phyloP scores from a whole-genome alignment of 2,888 invertebrate genomes.

The Noctua janthina region DNA sequence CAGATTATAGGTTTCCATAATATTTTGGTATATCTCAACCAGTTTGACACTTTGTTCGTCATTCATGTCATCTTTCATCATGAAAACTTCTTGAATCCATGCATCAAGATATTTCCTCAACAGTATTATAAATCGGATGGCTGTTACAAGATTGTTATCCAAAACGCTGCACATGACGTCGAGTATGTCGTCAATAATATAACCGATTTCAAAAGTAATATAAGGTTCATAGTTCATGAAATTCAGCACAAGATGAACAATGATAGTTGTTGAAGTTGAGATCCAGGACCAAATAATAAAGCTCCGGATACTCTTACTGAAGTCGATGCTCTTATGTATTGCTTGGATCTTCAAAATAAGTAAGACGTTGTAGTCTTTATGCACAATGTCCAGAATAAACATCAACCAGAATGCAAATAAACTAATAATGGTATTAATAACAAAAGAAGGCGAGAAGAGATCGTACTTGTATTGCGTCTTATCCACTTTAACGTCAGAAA shows the following conservation, averaged over 20 bases:
- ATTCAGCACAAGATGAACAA: not conserved
- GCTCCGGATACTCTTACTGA: not conserved
- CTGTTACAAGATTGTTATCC: not conserved
- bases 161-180: not conserved
- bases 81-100: not conserved
- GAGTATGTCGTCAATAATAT: not conserved
- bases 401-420: slow-evolving; percentile 2
- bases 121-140: slow-evolving; percentile 17
- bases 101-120: slow-evolving; percentile 7
- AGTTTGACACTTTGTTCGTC: slow-evolving; percentile 4
- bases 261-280: not conserved
- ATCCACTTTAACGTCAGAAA: not conserved
- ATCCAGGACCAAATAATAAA: slow-evolving; percentile 25
- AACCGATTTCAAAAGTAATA: not conserved
- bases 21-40: not conserved
- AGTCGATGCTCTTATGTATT: not conserved
- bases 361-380: slow-evolving; percentile 1
- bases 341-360: slow-evolving; percentile 22
- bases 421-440: not conserved
- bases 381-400: not conserved
- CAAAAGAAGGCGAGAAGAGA: not conserved
- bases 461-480: slow-evolving; percentile 10
- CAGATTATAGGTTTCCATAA: slow-evolving; percentile 1
- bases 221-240: not conserved
- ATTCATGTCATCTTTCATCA: not conserved